These are phyloP conservation scores for Siphamia tubifer DNA, from an alignment of 2,113 vertebrate species.

Conservation along the genomic window DNA sequence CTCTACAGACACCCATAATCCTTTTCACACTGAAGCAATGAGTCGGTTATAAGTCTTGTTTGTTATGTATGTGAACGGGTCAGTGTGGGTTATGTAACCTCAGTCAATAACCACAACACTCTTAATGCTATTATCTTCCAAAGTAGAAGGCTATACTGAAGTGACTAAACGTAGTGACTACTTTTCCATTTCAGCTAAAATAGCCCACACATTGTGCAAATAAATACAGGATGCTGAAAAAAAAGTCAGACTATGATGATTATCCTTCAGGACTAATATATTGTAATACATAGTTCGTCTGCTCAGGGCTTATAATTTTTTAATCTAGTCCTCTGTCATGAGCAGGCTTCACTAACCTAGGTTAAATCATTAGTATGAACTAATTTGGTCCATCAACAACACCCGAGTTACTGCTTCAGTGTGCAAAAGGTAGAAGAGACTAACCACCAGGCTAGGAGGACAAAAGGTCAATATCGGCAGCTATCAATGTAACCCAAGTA, in stretches of 20 bases:
- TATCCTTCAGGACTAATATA: too few species aligned
- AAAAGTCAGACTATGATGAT: too few species aligned
- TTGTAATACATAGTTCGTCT: too few species aligned
- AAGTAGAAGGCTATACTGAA: not conserved
- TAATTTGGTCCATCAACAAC: not conserved
- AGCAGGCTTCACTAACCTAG: not conserved
- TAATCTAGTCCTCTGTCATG: not conserved
- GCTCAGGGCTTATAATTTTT: not conserved
- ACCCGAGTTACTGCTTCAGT: not conserved
- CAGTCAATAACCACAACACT: not conserved
- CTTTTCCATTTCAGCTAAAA: not conserved
- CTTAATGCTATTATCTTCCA: not conserved
- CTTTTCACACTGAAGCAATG: slow-evolving; percentile 2
- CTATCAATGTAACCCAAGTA: not conserved
- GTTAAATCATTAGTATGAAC: not conserved
- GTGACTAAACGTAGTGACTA: not conserved
- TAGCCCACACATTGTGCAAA: not conserved
- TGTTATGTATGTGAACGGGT: not conserved
- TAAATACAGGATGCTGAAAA: too few species aligned
- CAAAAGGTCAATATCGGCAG: not conserved
- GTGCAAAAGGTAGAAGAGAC: not conserved
- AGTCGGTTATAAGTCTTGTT: slow-evolving; percentile 12
- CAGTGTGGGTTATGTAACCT: not conserved
- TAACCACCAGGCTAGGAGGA: not conserved
- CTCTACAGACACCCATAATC: slow-evolving; percentile 26